These are phyloP conservation scores for Phasia obesa DNA, from an alignment of 2,888 invertebrate genomes.

Conservation along the genomic window DNA sequence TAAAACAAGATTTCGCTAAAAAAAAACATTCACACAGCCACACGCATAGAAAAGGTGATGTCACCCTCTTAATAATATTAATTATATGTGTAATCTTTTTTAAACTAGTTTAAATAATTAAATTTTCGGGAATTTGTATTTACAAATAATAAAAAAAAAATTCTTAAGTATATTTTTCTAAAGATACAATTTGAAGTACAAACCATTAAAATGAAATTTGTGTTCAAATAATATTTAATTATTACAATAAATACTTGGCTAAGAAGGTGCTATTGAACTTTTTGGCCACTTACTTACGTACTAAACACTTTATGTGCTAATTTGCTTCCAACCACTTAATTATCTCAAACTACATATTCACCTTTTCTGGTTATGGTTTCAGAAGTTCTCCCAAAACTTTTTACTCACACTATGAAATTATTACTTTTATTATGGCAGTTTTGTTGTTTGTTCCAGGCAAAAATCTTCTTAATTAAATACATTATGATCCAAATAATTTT, in stretches of 20 bases:
- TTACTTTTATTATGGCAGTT: not conserved
- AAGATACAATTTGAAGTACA: not conserved
- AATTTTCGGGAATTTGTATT: not conserved
- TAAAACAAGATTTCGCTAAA: slow-evolving; percentile 48
- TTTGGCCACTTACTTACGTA: not conserved
- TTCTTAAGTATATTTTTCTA: no score
- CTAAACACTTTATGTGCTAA: slow-evolving; percentile 37
- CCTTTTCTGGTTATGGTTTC: not conserved
- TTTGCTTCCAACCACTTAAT: slow-evolving; percentile 3
- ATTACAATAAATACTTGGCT: slow-evolving; percentile 1
- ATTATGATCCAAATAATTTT: not conserved
- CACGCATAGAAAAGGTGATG: slow-evolving; percentile 19
- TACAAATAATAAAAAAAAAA: not conserved
- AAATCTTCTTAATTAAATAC: slow-evolving; percentile 44
- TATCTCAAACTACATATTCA: not conserved
- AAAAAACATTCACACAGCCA: not conserved
- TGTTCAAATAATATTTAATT: slow-evolving; percentile 17
- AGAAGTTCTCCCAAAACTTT: not conserved
- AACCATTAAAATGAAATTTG: slow-evolving; percentile 11
- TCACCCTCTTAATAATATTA: slow-evolving; percentile 1
- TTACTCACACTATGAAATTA: not conserved
- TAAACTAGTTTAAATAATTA: slow-evolving; percentile 11
- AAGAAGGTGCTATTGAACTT: slow-evolving; percentile 42
- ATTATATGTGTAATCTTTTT: not conserved
- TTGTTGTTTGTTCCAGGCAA: slow-evolving; percentile 20